Evolutionary conservation across 2,797 vertebrate species (phyloP), one percentile per base, ranked within the genome.

Genomic region (Schizopygopsis pylzovi): DNA sequence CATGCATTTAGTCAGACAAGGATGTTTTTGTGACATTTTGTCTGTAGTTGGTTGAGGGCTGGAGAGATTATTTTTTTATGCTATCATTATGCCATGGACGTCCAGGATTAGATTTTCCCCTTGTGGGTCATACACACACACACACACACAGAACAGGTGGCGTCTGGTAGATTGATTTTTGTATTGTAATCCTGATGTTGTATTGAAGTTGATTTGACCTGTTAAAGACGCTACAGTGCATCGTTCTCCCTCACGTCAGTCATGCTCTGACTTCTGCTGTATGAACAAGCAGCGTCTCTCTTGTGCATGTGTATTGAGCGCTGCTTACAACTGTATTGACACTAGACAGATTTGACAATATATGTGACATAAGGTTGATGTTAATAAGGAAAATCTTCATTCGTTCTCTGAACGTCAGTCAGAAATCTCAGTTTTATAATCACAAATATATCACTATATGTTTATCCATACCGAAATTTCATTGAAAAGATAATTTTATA

Each of bases 111-210:
- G 86, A 93, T 91, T 90, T 90, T 92, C 77, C 47, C 88, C 90
- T 92, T 91, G 87, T 92, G 90, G 91, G 92, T 94, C 91, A 93
- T 6, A 33, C 33, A 33, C 33, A 33, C 33, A 33, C 33, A 33
- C 33, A 33, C 2, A 33, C 33, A 33, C 33, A 33, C 28, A 33
- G 28, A 33, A 33, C 28, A 33, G 72, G 70, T 81, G 59, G 71
- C 33, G 9, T 73, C 78, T 83, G 87, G 93, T 92, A 92, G 92
- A 94, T 94, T 93, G 93, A 94, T 94, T 95, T 94, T 94, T 90
- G 90, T 89, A 91, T 93, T 84, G 90, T 94, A 93, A 95, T 95
- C 91, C 92, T 91, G 75, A 90, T 87, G 82, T 87, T 87, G 90
- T 91, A 93, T 93, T 92, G 91, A 87, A 91, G 86, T 85, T 82